Conservation (phyloP, 2,888 invertebrate species). For the Patella depressa region DNA sequence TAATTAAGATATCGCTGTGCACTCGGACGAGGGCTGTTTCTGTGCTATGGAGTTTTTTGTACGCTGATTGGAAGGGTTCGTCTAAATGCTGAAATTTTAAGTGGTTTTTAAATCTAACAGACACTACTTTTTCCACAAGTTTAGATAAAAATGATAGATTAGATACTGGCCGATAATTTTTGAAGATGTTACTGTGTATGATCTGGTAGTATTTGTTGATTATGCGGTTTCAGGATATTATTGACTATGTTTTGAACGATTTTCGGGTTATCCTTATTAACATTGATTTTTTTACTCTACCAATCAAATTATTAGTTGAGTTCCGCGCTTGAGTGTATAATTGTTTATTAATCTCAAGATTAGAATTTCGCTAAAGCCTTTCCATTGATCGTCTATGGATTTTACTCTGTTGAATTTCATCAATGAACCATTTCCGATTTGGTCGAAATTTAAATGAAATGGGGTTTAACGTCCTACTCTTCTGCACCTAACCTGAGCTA, state of each 20-base stretch:
- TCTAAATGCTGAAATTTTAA: conserved; percentile 19
- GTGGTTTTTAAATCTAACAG: conserved; percentile 18
- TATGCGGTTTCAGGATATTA: not conserved
- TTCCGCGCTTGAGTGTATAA: no score
- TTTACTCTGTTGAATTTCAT: no score
- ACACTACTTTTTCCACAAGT: conserved; percentile 24
- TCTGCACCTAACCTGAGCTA: no score
- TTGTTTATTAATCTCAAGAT: no score
- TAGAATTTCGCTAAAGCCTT: no score
- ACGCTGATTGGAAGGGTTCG: conserved; percentile 22
- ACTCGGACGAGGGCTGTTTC: conserved; percentile 25
- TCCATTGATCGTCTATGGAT: no score
- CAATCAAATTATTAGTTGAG: no score
- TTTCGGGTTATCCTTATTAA: no score
- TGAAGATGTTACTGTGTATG: not conserved
- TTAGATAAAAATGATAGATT: conserved; percentile 28
- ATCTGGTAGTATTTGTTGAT: not conserved
- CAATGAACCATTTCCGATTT: no score
- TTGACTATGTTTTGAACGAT: not conserved
- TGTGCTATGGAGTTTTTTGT: conserved; percentile 15
- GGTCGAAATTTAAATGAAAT: no score
- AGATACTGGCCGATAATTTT: conserved; percentile 31
- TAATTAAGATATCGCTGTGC: conserved; percentile 17
- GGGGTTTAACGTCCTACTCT: no score
- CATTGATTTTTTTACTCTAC: no score